phyloP scores from a whole-genome alignment of 1,140 invertebrate species.

The Tigriopus japonicus region DNA sequence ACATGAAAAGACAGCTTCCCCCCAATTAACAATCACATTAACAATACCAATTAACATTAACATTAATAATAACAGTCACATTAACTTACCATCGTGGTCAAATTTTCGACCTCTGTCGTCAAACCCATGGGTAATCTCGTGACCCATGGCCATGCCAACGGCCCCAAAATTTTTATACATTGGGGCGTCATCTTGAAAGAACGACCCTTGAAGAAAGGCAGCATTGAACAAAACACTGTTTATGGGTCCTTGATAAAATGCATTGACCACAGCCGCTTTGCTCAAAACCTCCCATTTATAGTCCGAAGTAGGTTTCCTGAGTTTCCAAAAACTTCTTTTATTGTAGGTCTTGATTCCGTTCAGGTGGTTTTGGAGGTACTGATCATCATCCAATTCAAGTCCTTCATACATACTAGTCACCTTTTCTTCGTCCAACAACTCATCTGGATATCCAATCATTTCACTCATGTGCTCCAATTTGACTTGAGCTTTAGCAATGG shows the following conservation, averaged over 20 bases:
- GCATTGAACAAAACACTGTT: constrained; percentile 31
- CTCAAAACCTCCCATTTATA: constrained; percentile 23
- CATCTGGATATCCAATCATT: constrained; percentile 33
- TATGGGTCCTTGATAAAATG: constrained; percentile 26
- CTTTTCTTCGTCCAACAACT: constrained; percentile 26
- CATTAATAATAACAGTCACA: too few relatives aligned
- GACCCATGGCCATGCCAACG: constrained; percentile 77
- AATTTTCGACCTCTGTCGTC: constrained; percentile 70
- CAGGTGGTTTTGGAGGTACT: constrained; percentile 28
- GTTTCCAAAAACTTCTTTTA: constrained; percentile 22
- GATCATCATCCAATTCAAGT: constrained; percentile 24
- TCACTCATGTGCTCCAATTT: constrained; percentile 30
- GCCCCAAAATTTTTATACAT: constrained; percentile 79
- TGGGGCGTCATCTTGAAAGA: constrained; percentile 60
- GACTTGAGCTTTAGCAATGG: constrained; percentile 27
- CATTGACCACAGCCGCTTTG: constrained; percentile 25
- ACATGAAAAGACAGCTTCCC: too few relatives aligned
- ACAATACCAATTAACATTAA: too few relatives aligned
- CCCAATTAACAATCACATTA: too few relatives aligned
- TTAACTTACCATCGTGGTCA: constrained; percentile 48
- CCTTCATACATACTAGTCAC: constrained; percentile 26
- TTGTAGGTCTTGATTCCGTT: constrained; percentile 22
- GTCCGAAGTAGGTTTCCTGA: constrained; percentile 24
- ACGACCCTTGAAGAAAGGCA: constrained; percentile 32
- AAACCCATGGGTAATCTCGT: constrained; percentile 83